Evolutionary conservation across 1,140 invertebrate genomes (phyloP), one percentile per base, ranked within the genome.

Genomic region (Andrena cerasifolii): DNA sequence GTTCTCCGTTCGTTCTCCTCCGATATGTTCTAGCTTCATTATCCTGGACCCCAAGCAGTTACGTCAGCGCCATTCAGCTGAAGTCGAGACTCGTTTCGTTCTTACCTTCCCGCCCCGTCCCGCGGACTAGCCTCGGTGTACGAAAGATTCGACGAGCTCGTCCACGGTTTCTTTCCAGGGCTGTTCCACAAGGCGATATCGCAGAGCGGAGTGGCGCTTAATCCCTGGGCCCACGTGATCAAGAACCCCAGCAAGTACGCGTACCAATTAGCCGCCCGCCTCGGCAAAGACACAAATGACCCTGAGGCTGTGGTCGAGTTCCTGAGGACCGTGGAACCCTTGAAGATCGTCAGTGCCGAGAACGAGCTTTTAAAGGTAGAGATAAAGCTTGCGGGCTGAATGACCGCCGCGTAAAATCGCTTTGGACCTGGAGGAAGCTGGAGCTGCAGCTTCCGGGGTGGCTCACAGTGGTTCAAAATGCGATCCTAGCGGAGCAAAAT

Each of bases 181-280:
- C 83, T 95, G 14, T 93, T 95, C 68, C 93, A 95, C 79, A 94
- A 93, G 85, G 94, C 93, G 0, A 95, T 95, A 36, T 71, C 91
- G 0, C 94, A 95, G 89, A 95, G 94, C 78, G 95, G 94, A 21
- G 91, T 91, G 12, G 92, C 92, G 0, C 85, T 84, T 10, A 89
- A 86, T 72, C 88, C 91, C 0, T 94, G 93, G 93, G 87, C 88
- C 21, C 58, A 12, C 0, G 3, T 31, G 7, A 2, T 24, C 40
- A 16, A n/a, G 8, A 89, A 90, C 3, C 80, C 89, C 4, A 89
- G 67, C 7, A 49, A 63, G 1, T 51, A 86, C 76, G 92, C 91
- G n/a, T 89, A 93, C 33, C 86, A 89, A 83, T 65, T 93, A 0
- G 92, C 88, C 0, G 90, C 91, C 78, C 8, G 78, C 53, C 86